Percentiles rank a stretch among this genome's conserved stretches.
These are phyloP conservation scores for Podotricha telesiphe DNA, from an alignment of 2,888 invertebrate species.

Conservation along the genomic window DNA sequence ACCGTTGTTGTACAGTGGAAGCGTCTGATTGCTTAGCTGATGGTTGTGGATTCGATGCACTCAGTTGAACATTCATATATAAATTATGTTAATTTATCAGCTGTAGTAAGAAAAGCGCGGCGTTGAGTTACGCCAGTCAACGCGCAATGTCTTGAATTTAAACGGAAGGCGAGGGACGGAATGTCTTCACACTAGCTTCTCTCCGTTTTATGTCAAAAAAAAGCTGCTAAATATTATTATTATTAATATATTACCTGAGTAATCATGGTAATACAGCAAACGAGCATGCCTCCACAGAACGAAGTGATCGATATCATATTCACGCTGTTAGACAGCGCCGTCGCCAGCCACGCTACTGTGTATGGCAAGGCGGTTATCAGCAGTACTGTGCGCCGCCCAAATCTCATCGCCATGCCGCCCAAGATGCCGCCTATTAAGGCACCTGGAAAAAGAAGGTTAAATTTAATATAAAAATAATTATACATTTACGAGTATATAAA, in stretches of 20 bases:
- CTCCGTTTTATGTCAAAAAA: no score
- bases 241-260: conserved; percentile 83
- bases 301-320: conserved; percentile 90
- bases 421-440: conserved; percentile 91
- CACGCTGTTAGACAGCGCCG: conserved; percentile 88
- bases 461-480: not conserved
- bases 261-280: conserved; percentile 89
- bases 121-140: no score
- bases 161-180: no score
- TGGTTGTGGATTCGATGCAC: no score
- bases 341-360: conserved; percentile 90
- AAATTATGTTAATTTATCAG: no score
- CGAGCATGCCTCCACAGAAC: conserved; percentile 90
- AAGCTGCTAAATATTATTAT: conserved; percentile 32
- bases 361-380: conserved; percentile 88
- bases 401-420: conserved; percentile 90
- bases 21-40: no score
- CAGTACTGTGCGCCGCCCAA: conserved; percentile 88
- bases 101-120: no score
- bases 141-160: no score
- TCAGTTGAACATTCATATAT: no score
- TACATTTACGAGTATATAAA: no score
- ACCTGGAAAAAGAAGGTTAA: conserved; percentile 72
- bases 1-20: no score
- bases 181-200: not conserved